phyloP scores from a whole-genome alignment of 2,113 vertebrate genomes.

The Drymodes brunneopygia region DNA sequence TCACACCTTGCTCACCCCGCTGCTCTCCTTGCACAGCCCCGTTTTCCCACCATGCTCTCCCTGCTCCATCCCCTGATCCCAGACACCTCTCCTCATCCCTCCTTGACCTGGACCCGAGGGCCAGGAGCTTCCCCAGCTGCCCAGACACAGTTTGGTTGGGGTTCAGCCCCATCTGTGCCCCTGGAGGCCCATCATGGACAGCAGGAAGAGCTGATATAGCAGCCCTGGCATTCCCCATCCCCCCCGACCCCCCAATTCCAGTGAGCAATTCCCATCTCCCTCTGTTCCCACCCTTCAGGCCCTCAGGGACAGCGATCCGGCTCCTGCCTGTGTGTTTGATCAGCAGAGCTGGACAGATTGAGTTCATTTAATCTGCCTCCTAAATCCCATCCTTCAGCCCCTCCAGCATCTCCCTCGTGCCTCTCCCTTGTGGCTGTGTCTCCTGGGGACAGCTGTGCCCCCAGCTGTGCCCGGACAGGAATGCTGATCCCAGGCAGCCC shows the following conservation, averaged over 20 bases:
- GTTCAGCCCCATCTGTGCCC: neutral
- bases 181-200: fast-evolving
- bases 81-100: neutral
- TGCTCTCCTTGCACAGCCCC: neutral
- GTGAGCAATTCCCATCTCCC: neutral
- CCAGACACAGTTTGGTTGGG: fast-evolving
- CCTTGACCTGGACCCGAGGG: neutral
- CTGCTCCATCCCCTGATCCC: neutral
- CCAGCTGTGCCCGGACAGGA: neutral
- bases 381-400: slow-evolving; percentile 23
- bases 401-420: neutral
- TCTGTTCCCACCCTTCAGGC: neutral
- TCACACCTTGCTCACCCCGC: fast-evolving
- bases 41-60: fast-evolving
- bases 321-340: slow-evolving; percentile 23
- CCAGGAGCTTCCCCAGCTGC: neutral
- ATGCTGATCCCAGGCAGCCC: neutral
- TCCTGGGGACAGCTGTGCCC: neutral
- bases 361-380: slow-evolving; percentile 40
- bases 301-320: neutral
- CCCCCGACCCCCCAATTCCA: neutral
- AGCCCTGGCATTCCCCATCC: neutral
- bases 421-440: neutral
- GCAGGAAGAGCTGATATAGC: neutral
- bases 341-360: slow-evolving; percentile 26